Evolutionary conservation across 2,888 invertebrate genomes (phyloP).

Genomic region (Apocheima hispidaria): DNA sequence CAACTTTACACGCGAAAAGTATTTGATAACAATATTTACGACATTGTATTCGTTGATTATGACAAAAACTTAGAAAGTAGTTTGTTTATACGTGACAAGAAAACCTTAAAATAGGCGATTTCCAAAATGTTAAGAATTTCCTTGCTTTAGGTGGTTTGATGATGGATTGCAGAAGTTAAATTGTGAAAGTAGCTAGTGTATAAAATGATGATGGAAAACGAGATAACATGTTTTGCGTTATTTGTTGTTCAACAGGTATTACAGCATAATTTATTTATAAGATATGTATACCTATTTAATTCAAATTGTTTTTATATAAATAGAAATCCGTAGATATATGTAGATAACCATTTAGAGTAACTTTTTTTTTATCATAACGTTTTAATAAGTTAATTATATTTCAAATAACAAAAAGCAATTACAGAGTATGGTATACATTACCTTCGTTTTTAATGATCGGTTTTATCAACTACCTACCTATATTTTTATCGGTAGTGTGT

Average conservation of each 20-base stretch:
- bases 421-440: not conserved
- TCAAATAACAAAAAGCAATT: conserved; percentile 5
- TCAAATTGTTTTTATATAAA: conserved; percentile 59
- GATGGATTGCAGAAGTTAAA: conserved; percentile 28
- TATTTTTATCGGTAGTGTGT: conserved; percentile 14
- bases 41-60: conserved; percentile 40
- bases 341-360: conserved; percentile 76
- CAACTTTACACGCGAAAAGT: conserved; percentile 44
- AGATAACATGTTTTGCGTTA: conserved; percentile 53
- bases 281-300: conserved; percentile 64
- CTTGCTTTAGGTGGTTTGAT: conserved; percentile 40
- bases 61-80: conserved; percentile 40
- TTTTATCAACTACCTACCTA: conserved; percentile 11
- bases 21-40: conserved; percentile 44
- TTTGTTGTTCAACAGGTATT: conserved; percentile 59
- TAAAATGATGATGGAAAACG: conserved; percentile 32
- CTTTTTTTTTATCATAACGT: conserved; percentile 33
- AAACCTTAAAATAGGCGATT: conserved; percentile 40
- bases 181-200: conserved; percentile 32
- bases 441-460: conserved; percentile 3
- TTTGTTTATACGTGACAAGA: conserved; percentile 40
- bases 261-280: conserved; percentile 75
- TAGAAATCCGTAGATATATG: conserved; percentile 81
- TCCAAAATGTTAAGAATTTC: conserved; percentile 37
- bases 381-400: conserved; percentile 10